Conservation (phyloP, 2,888 invertebrate genomes). For the Therioaphis trifolii region DNA sequence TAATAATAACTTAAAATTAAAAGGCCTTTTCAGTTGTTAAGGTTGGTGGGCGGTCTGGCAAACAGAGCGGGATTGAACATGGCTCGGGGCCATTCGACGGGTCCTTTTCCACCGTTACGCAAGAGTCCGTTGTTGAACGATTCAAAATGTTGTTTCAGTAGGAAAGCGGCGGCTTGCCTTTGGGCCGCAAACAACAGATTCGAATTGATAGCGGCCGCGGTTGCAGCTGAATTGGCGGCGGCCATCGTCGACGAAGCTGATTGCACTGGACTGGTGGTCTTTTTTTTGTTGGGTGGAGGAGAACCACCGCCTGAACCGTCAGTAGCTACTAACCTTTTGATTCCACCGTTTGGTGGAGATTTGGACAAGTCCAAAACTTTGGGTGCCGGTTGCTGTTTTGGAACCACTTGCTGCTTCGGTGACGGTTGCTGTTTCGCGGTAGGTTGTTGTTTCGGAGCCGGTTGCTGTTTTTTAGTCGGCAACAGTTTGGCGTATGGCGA, state of each 20-base stretch:
- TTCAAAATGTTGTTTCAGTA: constrained; percentile 53
- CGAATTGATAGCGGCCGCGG: constrained; percentile 36
- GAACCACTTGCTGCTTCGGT: background rate
- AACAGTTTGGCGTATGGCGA: constrained; percentile 64
- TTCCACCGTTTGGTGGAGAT: constrained; percentile 32
- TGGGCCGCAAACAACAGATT: constrained; percentile 57
- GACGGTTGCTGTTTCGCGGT: constrained; percentile 57
- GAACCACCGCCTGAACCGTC: background rate
- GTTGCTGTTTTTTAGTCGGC: constrained; percentile 48
- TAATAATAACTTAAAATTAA: background rate
- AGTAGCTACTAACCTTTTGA: background rate
- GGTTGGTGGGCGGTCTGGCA: constrained; percentile 40
- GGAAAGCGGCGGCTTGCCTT: constrained; percentile 47
- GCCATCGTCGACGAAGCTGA: background rate
- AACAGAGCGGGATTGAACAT: constrained; percentile 52
- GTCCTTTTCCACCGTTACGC: background rate
- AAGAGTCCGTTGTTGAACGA: constrained; percentile 40
- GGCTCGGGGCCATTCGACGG: constrained; percentile 41
- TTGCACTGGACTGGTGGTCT: constrained; percentile 31
- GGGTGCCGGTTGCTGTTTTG: background rate
- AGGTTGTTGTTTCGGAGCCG: constrained; percentile 47
- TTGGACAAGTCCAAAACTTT: constrained; percentile 44
- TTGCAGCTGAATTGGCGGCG: background rate
- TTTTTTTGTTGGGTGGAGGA: background rate
- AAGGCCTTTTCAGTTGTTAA: constrained; percentile 23